Percentiles rank a stretch among this genome's conserved stretches.
These are phyloP conservation scores for Drosophila bunnanda DNA, from an alignment of 2,888 invertebrate genomes.

Conservation along the genomic window DNA sequence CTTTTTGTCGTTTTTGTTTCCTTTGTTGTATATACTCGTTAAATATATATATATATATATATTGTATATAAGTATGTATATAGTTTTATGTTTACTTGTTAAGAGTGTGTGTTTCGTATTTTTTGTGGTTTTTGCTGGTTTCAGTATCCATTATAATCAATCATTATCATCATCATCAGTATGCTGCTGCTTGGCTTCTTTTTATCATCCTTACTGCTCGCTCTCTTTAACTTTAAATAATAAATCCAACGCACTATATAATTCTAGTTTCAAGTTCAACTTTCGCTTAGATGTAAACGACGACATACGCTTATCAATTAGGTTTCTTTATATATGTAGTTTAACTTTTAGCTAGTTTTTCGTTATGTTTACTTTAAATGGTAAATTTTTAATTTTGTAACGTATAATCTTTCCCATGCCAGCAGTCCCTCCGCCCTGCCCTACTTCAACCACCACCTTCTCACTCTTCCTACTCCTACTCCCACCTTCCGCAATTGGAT, in stretches of 20 bases:
- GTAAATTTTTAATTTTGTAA: conserved; percentile 77
- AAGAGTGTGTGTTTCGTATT: conserved; percentile 70
- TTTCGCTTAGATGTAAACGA: conserved; percentile 81
- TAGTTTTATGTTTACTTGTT: conserved; percentile 65
- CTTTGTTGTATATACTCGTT: conserved; percentile 44
- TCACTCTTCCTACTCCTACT: background rate
- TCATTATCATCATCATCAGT: conserved; percentile 44
- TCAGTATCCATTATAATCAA: conserved; percentile 61
- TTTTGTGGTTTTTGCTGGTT: conserved; percentile 65
- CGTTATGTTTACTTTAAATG: conserved; percentile 73
- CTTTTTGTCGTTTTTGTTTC: conserved; percentile 40
- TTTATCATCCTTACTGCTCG: conserved; percentile 26
- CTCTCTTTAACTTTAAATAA: conserved; percentile 71
- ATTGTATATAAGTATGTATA: conserved; percentile 59
- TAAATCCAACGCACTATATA: conserved; percentile 80
- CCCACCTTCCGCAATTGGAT: conserved; percentile 9
- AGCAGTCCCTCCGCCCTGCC: conserved; percentile 29
- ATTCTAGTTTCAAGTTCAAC: conserved; percentile 81
- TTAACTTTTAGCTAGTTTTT: conserved; percentile 78
- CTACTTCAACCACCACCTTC: conserved; percentile 3
- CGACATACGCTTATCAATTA: conserved; percentile 79
- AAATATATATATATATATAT: conserved; percentile 48
- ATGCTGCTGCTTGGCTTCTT: conserved; percentile 43
- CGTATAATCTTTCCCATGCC: conserved; percentile 47
- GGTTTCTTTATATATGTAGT: conserved; percentile 79